Conservation (phyloP, 92 coral and sea anemone genomes). For the Metridium senile region DNA sequence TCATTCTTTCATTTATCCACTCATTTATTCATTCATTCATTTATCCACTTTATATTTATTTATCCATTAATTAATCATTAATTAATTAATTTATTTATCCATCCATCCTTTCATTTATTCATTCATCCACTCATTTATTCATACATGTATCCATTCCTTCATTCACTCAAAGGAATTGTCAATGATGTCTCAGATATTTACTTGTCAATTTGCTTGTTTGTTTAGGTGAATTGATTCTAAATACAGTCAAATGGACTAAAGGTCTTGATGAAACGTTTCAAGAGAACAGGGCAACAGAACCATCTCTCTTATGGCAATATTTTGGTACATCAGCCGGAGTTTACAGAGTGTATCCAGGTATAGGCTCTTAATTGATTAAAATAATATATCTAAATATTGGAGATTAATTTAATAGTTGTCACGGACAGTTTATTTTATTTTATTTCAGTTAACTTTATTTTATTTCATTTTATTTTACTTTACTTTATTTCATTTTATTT, state of each 20-base stretch:
- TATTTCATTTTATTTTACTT: too few species aligned
- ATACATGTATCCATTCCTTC: too few species aligned
- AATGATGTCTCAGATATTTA: too few species aligned
- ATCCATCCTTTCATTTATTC: neutral
- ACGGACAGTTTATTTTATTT: too few species aligned
- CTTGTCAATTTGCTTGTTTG: too few species aligned
- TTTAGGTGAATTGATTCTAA: constrained; percentile 73
- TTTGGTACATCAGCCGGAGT: constrained; percentile 92
- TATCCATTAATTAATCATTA: neutral
- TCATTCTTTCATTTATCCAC: neutral
- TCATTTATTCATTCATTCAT: neutral
- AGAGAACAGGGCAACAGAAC: constrained; percentile 42
- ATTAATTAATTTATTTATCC: neutral
- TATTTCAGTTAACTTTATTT: too few species aligned
- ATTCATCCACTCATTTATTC: neutral
- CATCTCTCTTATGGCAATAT: constrained; percentile 78
- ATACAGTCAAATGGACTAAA: constrained; percentile 81
- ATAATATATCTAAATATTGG: too few species aligned
- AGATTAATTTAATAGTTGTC: too few species aligned
- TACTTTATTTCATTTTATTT: too few species aligned
- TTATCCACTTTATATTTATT: neutral
- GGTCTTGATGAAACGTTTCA: constrained; percentile 58
- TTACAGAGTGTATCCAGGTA: constrained; percentile 92
- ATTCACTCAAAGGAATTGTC: too few species aligned
- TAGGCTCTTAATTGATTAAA: too few species aligned